Conservation (phyloP, 2,797 vertebrate species). For the Coranthus polyacanthus region DNA sequence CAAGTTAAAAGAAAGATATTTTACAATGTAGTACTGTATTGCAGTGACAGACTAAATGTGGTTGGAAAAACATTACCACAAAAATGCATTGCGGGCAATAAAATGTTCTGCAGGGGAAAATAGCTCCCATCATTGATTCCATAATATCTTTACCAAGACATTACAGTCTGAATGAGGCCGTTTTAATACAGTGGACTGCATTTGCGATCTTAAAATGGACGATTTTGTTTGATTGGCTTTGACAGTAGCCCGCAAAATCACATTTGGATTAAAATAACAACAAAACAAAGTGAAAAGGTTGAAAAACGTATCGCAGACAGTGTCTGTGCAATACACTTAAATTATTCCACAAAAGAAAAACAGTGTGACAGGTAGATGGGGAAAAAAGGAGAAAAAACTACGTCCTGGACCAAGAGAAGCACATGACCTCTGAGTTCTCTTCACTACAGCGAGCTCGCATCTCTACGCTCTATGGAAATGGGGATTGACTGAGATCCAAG, state of each 20-base stretch:
- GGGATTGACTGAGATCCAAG: conserved; percentile 60
- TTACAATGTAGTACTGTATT: conserved; percentile 25
- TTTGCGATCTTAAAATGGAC: conserved; percentile 28
- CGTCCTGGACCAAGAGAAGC: conserved; percentile 26
- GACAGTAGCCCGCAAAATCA: conserved; percentile 27
- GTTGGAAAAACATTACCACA: conserved; percentile 33
- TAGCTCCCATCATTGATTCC: conserved; percentile 38
- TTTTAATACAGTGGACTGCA: conserved; percentile 35
- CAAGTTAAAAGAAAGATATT: conserved; percentile 35
- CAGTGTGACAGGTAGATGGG: conserved; percentile 30
- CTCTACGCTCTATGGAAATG: conserved; percentile 54
- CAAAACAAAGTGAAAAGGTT: conserved; percentile 4
- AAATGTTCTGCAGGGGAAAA: conserved; percentile 48
- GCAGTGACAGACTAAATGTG: conserved; percentile 24
- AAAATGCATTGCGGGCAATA: conserved; percentile 47
- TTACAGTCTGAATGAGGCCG: conserved; percentile 30
- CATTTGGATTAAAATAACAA: neutral
- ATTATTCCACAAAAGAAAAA: conserved; percentile 33
- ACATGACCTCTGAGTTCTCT: conserved; percentile 31
- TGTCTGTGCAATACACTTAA: conserved; percentile 13
- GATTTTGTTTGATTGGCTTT: conserved; percentile 41
- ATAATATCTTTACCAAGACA: conserved; percentile 40
- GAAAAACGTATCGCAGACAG: conserved; percentile 17
- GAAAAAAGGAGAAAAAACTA: neutral
- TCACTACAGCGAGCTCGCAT: conserved; percentile 31